phyloP scores from a whole-genome alignment of 1,140 invertebrate genomes.

The Drosophila nigrodunni region DNA sequence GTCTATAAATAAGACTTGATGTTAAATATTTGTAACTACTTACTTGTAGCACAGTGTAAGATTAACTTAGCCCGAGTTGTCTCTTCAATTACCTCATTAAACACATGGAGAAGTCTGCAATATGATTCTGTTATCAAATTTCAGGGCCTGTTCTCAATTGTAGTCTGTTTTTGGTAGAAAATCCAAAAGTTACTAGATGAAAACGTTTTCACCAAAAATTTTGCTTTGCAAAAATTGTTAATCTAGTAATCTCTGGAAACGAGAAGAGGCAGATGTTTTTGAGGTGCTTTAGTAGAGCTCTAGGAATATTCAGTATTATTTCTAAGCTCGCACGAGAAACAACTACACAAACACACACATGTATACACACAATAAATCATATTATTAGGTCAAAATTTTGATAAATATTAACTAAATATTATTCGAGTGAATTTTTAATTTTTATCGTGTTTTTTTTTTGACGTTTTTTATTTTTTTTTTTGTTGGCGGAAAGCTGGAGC shows the following conservation, averaged over 20 bases:
- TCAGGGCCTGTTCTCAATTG: no score
- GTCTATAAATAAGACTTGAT: no score
- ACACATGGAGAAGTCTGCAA: no score
- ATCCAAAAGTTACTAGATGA: neutral
- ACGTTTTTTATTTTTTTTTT: neutral
- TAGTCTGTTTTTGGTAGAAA: neutral
- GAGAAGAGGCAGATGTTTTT: no score
- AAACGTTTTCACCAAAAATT: neutral
- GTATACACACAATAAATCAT: no score
- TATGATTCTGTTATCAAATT: no score
- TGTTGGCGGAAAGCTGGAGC: neutral
- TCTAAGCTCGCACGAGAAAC: neutral
- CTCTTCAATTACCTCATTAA: no score
- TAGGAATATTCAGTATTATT: slow-evolving; percentile 3
- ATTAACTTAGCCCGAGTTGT: no score
- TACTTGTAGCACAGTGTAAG: no score
- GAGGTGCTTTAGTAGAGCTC: neutral
- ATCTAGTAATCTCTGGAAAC: slow-evolving; percentile 11
- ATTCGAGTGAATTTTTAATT: neutral
- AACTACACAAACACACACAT: slow-evolving; percentile 9
- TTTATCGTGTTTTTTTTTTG: slow-evolving; percentile 1
- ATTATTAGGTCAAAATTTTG: slow-evolving; percentile 3
- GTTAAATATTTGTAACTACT: no score
- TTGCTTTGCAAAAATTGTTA: neutral
- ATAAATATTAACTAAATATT: neutral